Percentiles rank a stretch among this genome's conserved stretches.
Conservation (phyloP, 2,797 vertebrate species). For the Leontocebus nigricollis region DNA sequence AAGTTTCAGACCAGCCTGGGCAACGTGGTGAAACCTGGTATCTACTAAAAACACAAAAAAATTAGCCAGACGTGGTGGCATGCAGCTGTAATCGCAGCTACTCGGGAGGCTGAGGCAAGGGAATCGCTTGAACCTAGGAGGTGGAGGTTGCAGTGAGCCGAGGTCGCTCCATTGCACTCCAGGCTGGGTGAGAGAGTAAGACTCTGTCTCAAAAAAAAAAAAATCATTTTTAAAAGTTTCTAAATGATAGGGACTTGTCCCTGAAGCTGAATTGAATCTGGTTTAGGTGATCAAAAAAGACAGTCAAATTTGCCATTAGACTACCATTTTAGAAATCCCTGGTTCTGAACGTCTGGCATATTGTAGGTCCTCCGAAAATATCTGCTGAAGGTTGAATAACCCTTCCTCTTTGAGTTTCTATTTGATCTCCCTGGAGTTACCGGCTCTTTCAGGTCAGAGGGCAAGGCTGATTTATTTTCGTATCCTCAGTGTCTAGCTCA, state of each 20-base stretch:
- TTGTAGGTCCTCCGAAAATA: background rate
- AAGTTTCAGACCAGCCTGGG: no score
- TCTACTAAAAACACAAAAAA: no score
- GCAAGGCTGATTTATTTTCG: background rate
- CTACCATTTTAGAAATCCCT: background rate
- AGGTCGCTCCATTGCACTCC: no score
- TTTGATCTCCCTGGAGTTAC: background rate
- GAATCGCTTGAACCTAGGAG: no score
- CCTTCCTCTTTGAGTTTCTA: background rate
- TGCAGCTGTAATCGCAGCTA: no score
- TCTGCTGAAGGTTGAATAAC: background rate
- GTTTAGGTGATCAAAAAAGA: background rate
- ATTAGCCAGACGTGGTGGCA: no score
- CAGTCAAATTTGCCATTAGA: background rate
- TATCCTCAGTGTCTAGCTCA: background rate
- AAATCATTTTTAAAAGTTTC: background rate
- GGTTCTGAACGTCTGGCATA: background rate
- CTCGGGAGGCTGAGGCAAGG: no score
- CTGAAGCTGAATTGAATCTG: constrained; percentile 18
- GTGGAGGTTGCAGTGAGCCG: no score
- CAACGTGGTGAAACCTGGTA: accelerated
- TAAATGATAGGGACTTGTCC: background rate
- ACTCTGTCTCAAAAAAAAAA: no score
- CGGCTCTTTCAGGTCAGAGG: background rate
- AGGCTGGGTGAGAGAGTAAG: no score